Percentiles rank a stretch among this genome's conserved stretches.
Evolutionary conservation across 2,113 vertebrate species (phyloP).

Genomic region (Atractosteus spatula): DNA sequence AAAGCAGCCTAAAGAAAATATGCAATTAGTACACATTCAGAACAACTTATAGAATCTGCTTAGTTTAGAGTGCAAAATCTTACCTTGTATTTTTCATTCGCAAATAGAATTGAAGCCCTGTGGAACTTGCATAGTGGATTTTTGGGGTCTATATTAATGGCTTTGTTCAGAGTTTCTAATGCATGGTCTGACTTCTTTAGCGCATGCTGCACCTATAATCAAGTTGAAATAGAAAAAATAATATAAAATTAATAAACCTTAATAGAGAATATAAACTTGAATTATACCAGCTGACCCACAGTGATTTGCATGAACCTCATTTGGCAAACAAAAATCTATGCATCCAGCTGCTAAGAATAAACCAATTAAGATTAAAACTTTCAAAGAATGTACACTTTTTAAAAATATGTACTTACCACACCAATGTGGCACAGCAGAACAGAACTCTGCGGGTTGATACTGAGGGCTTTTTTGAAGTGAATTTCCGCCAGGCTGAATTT

Average conservation of each 20-base stretch:
- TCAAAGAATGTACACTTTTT: not conserved
- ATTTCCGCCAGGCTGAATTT: slow-evolving; percentile 98
- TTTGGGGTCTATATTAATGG: slow-evolving; percentile 93
- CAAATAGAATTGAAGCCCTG: slow-evolving; percentile 93
- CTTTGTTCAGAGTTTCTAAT: slow-evolving; percentile 94
- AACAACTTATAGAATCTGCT: not conserved
- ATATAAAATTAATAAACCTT: not conserved
- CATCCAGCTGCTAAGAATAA: not conserved
- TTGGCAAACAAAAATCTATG: not conserved
- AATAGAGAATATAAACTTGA: not conserved
- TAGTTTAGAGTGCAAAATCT: not conserved
- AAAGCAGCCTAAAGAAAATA: slow-evolving; percentile 78
- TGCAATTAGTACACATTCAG: not conserved
- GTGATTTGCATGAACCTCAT: not conserved
- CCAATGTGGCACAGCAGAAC: slow-evolving; percentile 97
- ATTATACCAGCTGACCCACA: too few relatives aligned
- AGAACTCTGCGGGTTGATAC: slow-evolving; percentile 97
- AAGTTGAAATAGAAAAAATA: not conserved
- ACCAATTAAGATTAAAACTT: not conserved
- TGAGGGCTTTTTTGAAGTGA: slow-evolving; percentile 97
- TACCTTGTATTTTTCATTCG: slow-evolving; percentile 98
- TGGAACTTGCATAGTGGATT: slow-evolving; percentile 99
- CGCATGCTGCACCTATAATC: slow-evolving; percentile 86
- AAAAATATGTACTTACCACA: slow-evolving; percentile 74
- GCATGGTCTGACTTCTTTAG: slow-evolving; percentile 95